A percentile compares a stretch with the other conserved stretches of the same genome.
Conservation (phyloP, 2,888 invertebrate genomes). For the Lasius fuliginosus region DNA sequence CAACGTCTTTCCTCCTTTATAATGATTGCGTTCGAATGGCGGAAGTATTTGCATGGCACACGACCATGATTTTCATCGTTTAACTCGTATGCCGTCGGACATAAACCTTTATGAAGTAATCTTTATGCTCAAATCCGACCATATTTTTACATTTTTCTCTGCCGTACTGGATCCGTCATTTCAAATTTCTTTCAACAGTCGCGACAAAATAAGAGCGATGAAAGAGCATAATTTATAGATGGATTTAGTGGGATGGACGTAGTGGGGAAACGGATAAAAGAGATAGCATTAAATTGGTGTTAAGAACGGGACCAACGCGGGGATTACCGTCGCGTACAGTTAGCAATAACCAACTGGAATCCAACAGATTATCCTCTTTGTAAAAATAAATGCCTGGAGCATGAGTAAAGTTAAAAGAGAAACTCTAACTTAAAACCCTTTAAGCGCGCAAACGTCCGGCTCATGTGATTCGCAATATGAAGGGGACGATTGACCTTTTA, state of each 20-base stretch:
- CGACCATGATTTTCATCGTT: slow-evolving; percentile 42
- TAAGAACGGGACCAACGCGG: slow-evolving; percentile 53
- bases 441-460: slow-evolving; percentile 17
- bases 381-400: slow-evolving; percentile 59
- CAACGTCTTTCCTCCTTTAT: slow-evolving; percentile 42
- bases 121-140: slow-evolving; percentile 45
- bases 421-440: slow-evolving; percentile 52
- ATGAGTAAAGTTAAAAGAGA: slow-evolving; percentile 55
- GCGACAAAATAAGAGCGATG: slow-evolving; percentile 15
- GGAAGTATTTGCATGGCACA: slow-evolving; percentile 32
- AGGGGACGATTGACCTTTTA: not conserved
- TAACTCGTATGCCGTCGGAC: slow-evolving; percentile 26
- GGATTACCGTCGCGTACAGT: slow-evolving; percentile 56
- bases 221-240: slow-evolving; percentile 62
- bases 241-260: slow-evolving; percentile 62
- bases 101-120: slow-evolving; percentile 30
- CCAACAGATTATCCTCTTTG: slow-evolving; percentile 60
- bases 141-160: slow-evolving; percentile 53
- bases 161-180: slow-evolving; percentile 37
- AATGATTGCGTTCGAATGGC: slow-evolving; percentile 34
- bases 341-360: slow-evolving; percentile 57
- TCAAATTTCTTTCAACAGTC: slow-evolving; percentile 22
- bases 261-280: slow-evolving; percentile 39
- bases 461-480: slow-evolving; percentile 12
- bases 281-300: slow-evolving; percentile 56